Conservation (phyloP, 2,113 vertebrate genomes). For the Dasypus novemcinctus region DNA sequence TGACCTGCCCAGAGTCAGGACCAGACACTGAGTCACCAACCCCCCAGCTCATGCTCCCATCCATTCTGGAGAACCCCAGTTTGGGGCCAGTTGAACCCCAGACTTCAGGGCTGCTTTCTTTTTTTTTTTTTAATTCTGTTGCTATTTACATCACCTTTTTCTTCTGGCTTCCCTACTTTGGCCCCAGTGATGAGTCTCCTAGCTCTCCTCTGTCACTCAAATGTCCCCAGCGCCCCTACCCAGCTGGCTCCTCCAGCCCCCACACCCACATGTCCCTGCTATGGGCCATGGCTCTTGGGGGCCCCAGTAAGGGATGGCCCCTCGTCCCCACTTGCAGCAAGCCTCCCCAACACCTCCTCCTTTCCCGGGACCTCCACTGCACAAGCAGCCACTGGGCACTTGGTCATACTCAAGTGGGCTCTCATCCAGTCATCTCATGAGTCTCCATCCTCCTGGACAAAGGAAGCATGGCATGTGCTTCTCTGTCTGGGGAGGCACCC, state of each 20-base stretch:
- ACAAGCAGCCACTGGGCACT: no score
- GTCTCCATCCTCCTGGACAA: neutral
- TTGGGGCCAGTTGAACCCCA: rapidly evolving
- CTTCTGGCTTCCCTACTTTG: neutral
- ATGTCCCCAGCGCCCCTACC: neutral
- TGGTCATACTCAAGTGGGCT: neutral
- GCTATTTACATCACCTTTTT: neutral
- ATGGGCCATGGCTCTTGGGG: neutral
- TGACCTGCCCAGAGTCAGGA: neutral
- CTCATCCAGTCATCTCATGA: neutral
- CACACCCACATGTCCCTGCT: neutral
- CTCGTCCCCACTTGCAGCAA: neutral
- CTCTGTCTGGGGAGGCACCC: neutral
- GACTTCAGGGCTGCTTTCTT: neutral
- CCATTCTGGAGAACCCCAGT: neutral
- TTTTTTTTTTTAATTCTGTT: neutral
- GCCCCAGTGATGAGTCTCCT: neutral
- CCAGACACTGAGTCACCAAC: rapidly evolving
- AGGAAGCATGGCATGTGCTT: rapidly evolving
- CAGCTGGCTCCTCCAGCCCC: no score
- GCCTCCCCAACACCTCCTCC: neutral
- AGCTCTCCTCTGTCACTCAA: neutral
- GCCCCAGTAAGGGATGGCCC: rapidly evolving
- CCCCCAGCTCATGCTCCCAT: no score
- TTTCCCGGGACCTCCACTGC: neutral